A percentile compares a stretch with the other conserved stretches of the same genome.
These are phyloP conservation scores for Drosophila longiperda DNA, from an alignment of 2,888 invertebrate genomes.

Conservation along the genomic window DNA sequence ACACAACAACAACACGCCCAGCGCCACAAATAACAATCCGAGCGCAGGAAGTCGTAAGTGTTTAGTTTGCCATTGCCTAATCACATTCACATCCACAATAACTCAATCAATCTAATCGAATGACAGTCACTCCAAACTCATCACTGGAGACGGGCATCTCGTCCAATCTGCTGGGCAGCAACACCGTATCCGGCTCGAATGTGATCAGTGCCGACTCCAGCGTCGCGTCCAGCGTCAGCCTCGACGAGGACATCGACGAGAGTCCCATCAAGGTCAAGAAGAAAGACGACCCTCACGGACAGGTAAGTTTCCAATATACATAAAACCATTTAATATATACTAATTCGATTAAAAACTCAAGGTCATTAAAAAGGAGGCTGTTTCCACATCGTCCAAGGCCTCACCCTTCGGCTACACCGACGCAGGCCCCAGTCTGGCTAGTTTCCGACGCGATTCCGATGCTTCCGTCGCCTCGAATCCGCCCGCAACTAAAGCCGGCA, in stretches of 20 bases:
- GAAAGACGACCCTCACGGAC: slow-evolving; percentile 83
- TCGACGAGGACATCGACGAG: slow-evolving; percentile 84
- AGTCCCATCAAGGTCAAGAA: slow-evolving; percentile 84
- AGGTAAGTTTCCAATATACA: slow-evolving; percentile 64
- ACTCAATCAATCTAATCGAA: not conserved
- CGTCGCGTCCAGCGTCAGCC: slow-evolving; percentile 85
- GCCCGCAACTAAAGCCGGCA: slow-evolving; percentile 55
- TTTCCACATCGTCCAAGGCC: slow-evolving; percentile 84
- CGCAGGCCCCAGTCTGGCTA: slow-evolving; percentile 66
- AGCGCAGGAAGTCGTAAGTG: slow-evolving; percentile 85
- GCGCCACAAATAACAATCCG: slow-evolving; percentile 91
- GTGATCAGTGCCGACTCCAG: slow-evolving; percentile 86
- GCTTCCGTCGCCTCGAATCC: slow-evolving; percentile 65
- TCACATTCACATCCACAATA: not conserved
- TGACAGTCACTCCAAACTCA: slow-evolving; percentile 84
- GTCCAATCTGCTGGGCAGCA: slow-evolving; percentile 90
- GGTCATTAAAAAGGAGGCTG: slow-evolving; percentile 85
- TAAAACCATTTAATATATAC: not conserved
- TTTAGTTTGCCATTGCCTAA: not conserved
- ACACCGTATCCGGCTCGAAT: slow-evolving; percentile 87
- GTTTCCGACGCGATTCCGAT: slow-evolving; percentile 73
- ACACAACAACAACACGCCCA: slow-evolving; percentile 93
- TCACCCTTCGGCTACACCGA: slow-evolving; percentile 83
- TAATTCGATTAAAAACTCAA: slow-evolving; percentile 23
- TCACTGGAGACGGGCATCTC: slow-evolving; percentile 84